Evolutionary conservation across 53 echinoderm and acorn worm genomes (phyloP), one percentile per base, ranked within the genome.

Genomic region (Mesocentrotus franciscanus): DNA sequence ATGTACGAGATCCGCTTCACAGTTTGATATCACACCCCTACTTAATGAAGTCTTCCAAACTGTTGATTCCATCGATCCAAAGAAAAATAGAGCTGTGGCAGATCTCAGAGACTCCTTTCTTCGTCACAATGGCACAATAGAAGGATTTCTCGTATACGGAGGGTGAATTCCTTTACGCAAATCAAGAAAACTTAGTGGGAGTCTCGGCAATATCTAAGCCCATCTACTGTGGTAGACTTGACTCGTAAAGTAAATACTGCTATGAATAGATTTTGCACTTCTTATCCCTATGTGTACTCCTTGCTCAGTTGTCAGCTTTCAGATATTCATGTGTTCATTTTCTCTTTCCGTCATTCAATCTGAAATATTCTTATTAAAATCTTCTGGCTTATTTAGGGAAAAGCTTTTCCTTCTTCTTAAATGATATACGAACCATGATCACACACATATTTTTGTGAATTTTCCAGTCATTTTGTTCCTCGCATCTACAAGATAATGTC

Each of bases 21-120:
- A 91, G 91, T 68, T 18, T 91, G 91, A 91, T 29, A 91, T 91
- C 91, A 91, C 91, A 91, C 91, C 91, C 91, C 7, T 9, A 61
- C 56, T 87, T 87, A 87, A 87, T 87, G 58, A 29, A 58, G 87
- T 58, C 57, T 59, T 58, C 87, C 87, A 10, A 87, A 87, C 87
- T 87, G n/a, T 56, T 87, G 56, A 87, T 87, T 58, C 13, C 58
- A 87, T 87, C 87, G 87, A 87, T 87, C 87, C 57, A 35, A 87
- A 58, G 56, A 26, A 58, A 87, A 87, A 87, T 87, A 87, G 13
- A 87, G 10, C 87, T 87, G 15, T 87, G 10, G 12, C 87, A 58
- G 58, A 87, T 87, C 87, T 18, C 58, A 9, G 27, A 56, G 87
- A 87, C 87, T 58, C 87, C 57, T 87, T 87, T 87, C 87, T 87